Conservation (phyloP, 2,888 invertebrate genomes). For the Cantharis nigra region DNA sequence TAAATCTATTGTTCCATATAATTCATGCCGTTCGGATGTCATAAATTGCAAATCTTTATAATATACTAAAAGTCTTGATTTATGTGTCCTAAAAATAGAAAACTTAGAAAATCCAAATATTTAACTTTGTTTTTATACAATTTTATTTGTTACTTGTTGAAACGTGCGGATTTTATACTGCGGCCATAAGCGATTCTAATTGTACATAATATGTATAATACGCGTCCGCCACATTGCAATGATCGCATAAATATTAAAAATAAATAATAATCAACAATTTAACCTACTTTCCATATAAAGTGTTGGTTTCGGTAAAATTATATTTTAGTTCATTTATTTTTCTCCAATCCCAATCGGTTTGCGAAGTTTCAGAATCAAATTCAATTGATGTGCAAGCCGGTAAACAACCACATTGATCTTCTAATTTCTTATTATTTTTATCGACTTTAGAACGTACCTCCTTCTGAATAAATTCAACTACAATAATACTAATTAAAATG, state of each 20-base stretch:
- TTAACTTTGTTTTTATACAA: no score
- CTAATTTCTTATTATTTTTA: neutral
- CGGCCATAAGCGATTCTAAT: no score
- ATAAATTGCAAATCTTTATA: constrained; percentile 70
- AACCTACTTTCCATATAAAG: neutral
- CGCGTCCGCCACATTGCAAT: no score
- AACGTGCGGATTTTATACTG: no score
- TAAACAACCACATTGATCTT: constrained; percentile 3
- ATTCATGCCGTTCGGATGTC: constrained; percentile 60
- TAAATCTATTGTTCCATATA: constrained; percentile 63
- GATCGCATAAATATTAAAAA: no score
- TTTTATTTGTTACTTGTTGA: no score
- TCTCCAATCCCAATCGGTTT: constrained; percentile 5
- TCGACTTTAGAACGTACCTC: neutral
- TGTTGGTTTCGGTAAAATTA: neutral
- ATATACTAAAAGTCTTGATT: constrained; percentile 64
- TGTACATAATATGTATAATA: no score
- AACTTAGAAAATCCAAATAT: neutral
- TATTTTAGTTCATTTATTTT: neutral
- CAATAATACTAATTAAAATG: neutral
- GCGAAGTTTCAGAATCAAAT: constrained; percentile 9
- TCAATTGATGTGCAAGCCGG: constrained; percentile 6
- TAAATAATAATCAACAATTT: neutral
- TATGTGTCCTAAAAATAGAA: constrained; percentile 45
- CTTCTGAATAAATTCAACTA: neutral